Base-by-base conservation (phyloP, 2,113 vertebrate genomes). In the Xerus inauris region DNA sequence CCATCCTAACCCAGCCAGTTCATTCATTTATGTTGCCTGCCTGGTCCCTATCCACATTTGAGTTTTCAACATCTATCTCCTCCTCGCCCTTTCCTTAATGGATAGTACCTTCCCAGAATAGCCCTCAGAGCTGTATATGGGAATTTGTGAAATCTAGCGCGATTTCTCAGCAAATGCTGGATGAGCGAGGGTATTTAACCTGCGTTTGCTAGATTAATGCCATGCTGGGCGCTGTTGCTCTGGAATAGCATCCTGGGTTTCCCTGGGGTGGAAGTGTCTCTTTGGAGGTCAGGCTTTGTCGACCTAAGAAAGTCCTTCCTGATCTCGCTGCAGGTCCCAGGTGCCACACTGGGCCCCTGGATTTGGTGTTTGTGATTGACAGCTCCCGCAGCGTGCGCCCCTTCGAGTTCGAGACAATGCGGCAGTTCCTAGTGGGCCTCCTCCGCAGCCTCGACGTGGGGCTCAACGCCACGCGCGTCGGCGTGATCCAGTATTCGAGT, bases 401-500 rank as follows among this genome's bases (percentile, higher is more conserved):
- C 1, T 99, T 99, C 0, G 99, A 99, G 98, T 99, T 99, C 0
- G 99, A 99, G 98, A 99, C 98, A 54, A 99, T 99, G 99, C 98
- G 99, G 96, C 99, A 98, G 85, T 99, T 99, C 98, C 99, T 99
- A 98, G 99, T 99, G 3, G 99, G 99, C 98, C 99, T 99, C 93
- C 99, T 99, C 4, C 42, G 98, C 93, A 99, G 98, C 67, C 92
- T 99, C 98, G 99, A 99, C 2, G 98, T 99, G 87, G 99, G 99
- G 3, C 98, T 97, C 75, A 98, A 99, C 0, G 96, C 99, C 96
- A 99, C 99, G 0, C 99, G 99, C 13, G 99, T 99, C 6, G 99
- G 99, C 1, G 99, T 99, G 71, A 99, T 99, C 89, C 99, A 99
- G 98, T 99, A 99, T 96, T 99, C 99, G 93, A 99, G 99, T 97